A percentile compares a stretch with the other conserved stretches of the same genome.
phyloP scores from a whole-genome alignment of 2,888 invertebrate genomes.

The Melipona bicolor region DNA sequence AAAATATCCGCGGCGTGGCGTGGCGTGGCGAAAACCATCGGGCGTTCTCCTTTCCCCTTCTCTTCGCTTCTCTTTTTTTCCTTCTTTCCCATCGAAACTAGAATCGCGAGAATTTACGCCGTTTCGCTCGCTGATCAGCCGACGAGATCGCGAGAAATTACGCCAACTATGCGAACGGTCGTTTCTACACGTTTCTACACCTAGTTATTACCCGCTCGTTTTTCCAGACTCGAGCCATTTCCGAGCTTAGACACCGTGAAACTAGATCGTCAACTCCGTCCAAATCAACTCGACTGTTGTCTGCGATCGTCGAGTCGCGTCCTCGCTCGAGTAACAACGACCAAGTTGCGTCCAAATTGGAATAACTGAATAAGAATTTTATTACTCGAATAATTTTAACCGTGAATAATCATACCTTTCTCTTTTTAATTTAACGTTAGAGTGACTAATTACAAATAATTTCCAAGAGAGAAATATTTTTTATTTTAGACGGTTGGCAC shows the following conservation, averaged over 20 bases:
- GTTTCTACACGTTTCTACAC: neutral
- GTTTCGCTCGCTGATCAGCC: slow-evolving; percentile 8
- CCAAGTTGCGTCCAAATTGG: too few species aligned
- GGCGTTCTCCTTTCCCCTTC: slow-evolving; percentile 16
- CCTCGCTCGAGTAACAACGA: too few species aligned
- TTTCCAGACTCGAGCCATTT: neutral
- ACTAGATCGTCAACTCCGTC: too few species aligned
- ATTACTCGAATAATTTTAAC: too few species aligned
- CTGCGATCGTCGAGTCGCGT: too few species aligned
- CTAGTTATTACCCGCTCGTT: neutral
- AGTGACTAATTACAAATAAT: too few species aligned
- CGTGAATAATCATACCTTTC: too few species aligned
- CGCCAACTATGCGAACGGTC: neutral
- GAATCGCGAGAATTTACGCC: slow-evolving; percentile 42
- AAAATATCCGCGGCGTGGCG: slow-evolving; percentile 58
- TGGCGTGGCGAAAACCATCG: slow-evolving; percentile 44
- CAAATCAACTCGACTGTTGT: too few species aligned
- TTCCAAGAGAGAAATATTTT: too few species aligned
- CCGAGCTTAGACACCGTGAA: neutral
- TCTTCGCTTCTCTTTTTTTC: neutral
- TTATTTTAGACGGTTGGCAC: too few species aligned
- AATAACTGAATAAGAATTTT: too few species aligned
- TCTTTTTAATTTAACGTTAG: too few species aligned
- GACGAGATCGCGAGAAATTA: neutral
- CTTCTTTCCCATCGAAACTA: slow-evolving; percentile 12